phyloP scores from a whole-genome alignment of 2,113 vertebrate genomes.

The Tautogolabrus adspersus region DNA sequence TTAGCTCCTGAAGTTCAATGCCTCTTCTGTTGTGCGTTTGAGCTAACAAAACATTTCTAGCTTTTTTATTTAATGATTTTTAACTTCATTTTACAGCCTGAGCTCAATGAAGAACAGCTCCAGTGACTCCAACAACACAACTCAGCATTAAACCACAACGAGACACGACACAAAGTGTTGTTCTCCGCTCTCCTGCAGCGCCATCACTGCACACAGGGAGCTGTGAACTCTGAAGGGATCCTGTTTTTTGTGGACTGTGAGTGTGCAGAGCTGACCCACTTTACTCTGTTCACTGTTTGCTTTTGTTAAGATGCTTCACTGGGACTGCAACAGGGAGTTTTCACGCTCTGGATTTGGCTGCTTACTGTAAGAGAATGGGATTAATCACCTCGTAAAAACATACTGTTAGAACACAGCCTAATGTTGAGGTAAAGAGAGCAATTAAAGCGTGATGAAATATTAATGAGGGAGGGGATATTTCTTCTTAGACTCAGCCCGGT shows the following conservation, averaged over 20 bases:
- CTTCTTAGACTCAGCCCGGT: slow-evolving; percentile 32
- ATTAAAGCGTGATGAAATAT: slow-evolving; percentile 65
- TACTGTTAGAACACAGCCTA: slow-evolving; percentile 38
- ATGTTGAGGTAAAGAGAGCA: slow-evolving; percentile 59
- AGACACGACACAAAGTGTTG: slow-evolving; percentile 5
- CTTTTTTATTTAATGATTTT: not conserved
- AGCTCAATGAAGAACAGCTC: not conserved
- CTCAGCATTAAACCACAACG: not conserved
- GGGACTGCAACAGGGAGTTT: slow-evolving; percentile 21
- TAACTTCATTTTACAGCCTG: slow-evolving; percentile 3
- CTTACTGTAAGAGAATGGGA: slow-evolving; percentile 37
- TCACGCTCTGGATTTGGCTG: not conserved
- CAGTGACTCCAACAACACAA: not conserved
- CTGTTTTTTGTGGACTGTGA: slow-evolving; percentile 11
- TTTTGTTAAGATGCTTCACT: slow-evolving; percentile 27
- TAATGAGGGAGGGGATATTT: slow-evolving; percentile 50
- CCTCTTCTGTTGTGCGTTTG: not conserved
- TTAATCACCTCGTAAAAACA: slow-evolving; percentile 50
- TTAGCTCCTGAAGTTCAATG: not conserved
- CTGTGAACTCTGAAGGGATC: slow-evolving; percentile 31
- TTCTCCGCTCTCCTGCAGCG: slow-evolving; percentile 8
- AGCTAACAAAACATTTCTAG: slow-evolving; percentile 6
- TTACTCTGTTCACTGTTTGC: slow-evolving; percentile 28
- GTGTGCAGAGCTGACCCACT: slow-evolving; percentile 39
- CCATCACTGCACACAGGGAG: slow-evolving; percentile 15